Evolutionary conservation across 2,797 vertebrate species (phyloP), one percentile per base, ranked within the genome.

Genomic region (Glyptemys insculpta): DNA sequence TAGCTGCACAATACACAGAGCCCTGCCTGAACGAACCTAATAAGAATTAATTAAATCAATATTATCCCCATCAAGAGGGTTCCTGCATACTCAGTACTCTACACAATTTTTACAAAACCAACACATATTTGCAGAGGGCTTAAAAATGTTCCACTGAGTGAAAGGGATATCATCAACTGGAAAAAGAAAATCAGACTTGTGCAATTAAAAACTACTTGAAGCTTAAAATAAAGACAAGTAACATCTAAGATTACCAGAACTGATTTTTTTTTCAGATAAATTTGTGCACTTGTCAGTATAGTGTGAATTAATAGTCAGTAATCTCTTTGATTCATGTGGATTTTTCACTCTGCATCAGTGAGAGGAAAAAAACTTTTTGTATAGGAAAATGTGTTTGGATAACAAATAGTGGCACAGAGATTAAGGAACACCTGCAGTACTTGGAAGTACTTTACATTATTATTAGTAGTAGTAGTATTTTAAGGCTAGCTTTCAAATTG

Each of bases 61-160:
- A 53, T 16, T 1, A 3, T 3, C 5, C 78, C 72, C 19, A 62
- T 16, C 59, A 12, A 16, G 9, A 27, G n/a, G 4, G 10, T 5
- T 44, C 3, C 0, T 3, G 12, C 47, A 31, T 18, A 11, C 18
- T 56, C 31, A 12, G 18, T 3, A 11, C 7, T 1, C 16, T 0
- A 16, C 4, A 25, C 0, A 0, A 1, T 54, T 54, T 49, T 34
- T 49, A n/a, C 0, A 49, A 15, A 12, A 7, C 14, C 12, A 56
- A 47, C 37, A 44, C 2, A 14, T 3, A 11, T 14, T 10, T 49
- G 11, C 34, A 47, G 12, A 29, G 59, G 31, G 14, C 15, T 62
- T 62, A 62, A 4, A 34, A 15, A 8, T 65, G 0, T 2, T 0
- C 5, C 4, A 0, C 27, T 1, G 2, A 31, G 3, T 50, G 4